These are phyloP conservation scores for Amphiduros pacificus DNA, from an alignment of 2,888 invertebrate species.

Conservation along the genomic window DNA sequence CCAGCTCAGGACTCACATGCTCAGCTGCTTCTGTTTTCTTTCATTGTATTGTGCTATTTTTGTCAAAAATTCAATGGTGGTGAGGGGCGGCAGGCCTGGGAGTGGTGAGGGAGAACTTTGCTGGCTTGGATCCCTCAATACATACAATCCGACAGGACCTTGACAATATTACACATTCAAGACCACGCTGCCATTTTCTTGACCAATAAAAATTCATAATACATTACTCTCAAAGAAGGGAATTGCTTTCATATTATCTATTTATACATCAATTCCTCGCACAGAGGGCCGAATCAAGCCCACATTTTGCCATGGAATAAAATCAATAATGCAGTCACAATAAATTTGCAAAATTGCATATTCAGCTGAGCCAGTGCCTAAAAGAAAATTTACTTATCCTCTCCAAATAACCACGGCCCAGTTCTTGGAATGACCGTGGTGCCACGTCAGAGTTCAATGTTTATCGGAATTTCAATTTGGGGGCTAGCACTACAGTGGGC, in stretches of 20 bases:
- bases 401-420: conserved; percentile 1
- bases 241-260: conserved; percentile 3
- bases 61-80: too few relatives aligned
- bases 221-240: not conserved
- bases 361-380: not conserved
- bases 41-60: too few relatives aligned
- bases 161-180: not conserved
- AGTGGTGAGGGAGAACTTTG: too few relatives aligned
- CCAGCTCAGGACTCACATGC: too few relatives aligned
- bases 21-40: too few relatives aligned
- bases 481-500: too few relatives aligned
- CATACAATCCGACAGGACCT: too few relatives aligned
- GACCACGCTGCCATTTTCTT: conserved; percentile 2
- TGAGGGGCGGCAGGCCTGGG: too few relatives aligned
- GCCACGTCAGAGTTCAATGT: not conserved
- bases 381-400: conserved; percentile 3
- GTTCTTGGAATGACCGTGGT: not conserved
- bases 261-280: conserved; percentile 1
- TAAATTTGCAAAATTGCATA: conserved; percentile 4
- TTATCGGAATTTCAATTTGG: conserved; percentile 3
- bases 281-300: too few relatives aligned
- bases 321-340: conserved; percentile 3
- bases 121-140: too few relatives aligned
- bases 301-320: not conserved
- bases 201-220: conserved; percentile 4